A percentile compares a stretch with the other conserved stretches of the same genome.
Conservation (phyloP, 2,797 vertebrate genomes). For the Rhynchotus rufescens region DNA sequence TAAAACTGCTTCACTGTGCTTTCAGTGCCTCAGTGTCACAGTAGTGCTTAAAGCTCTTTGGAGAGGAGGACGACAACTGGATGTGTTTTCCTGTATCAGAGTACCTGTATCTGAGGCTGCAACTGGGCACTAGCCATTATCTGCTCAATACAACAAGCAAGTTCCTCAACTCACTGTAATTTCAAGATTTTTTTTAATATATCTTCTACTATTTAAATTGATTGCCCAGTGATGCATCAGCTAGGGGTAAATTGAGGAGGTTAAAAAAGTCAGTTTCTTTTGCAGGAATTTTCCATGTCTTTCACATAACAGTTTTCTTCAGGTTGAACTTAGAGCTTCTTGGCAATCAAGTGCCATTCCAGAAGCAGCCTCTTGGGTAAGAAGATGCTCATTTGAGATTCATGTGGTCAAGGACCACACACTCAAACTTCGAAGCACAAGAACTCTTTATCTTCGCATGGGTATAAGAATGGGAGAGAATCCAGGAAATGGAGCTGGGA, state of each 20-base stretch:
- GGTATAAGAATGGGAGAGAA: not conserved
- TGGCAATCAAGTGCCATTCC: not conserved
- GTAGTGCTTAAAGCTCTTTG: not conserved
- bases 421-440: not conserved
- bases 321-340: constrained; percentile 1
- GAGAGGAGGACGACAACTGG: not conserved
- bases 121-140: not conserved
- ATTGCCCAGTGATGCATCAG: not conserved
- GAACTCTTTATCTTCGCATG: not conserved
- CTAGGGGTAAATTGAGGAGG: not conserved
- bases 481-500: not conserved
- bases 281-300: not conserved
- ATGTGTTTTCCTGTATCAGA: not conserved
- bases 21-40: not conserved
- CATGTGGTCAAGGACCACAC: not conserved
- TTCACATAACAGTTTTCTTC: not conserved
- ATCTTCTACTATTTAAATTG: not conserved
- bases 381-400: not conserved
- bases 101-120: not conserved
- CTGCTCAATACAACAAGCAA: not conserved
- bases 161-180: not conserved
- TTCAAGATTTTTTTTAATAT: not conserved
- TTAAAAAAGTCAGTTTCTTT: not conserved
- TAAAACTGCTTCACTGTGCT: not conserved
- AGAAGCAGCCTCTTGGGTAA: not conserved